phyloP scores from a whole-genome alignment of 2,888 invertebrate genomes.

The Nephrotoma guestfalica region DNA sequence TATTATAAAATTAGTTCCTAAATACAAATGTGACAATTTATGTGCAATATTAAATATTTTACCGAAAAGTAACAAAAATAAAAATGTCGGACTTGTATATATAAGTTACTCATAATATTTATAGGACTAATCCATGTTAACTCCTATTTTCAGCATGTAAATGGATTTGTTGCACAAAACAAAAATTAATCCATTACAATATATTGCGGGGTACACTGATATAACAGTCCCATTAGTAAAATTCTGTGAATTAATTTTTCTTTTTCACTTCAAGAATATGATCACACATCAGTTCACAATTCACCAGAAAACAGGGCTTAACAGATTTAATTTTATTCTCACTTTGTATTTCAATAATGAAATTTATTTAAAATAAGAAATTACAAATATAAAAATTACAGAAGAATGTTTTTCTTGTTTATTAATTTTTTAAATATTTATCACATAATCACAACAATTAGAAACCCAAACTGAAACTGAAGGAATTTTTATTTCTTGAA shows the following conservation, averaged over 20 bases:
- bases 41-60: neutral
- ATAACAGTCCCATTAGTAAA: neutral
- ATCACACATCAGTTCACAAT: neutral
- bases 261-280: neutral
- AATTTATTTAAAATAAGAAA: neutral
- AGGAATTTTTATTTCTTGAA: neutral
- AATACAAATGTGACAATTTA: neutral
- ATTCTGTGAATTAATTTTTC: neutral
- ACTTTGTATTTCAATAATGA: neutral
- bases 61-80: neutral
- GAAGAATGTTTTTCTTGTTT: neutral
- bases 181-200: neutral
- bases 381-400: neutral
- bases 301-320: neutral
- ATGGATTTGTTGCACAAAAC: neutral
- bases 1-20: neutral
- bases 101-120: neutral
- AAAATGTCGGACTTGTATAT: neutral
- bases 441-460: neutral
- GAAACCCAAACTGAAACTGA: neutral
- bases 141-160: neutral
- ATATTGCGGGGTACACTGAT: neutral
- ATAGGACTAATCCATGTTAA: neutral
- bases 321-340: neutral
- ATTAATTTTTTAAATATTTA: neutral